Percentiles rank a stretch among this genome's conserved stretches.
These are phyloP conservation scores for Oreochromis mossambicus DNA, from an alignment of 2,797 vertebrate species.

Conservation along the genomic window DNA sequence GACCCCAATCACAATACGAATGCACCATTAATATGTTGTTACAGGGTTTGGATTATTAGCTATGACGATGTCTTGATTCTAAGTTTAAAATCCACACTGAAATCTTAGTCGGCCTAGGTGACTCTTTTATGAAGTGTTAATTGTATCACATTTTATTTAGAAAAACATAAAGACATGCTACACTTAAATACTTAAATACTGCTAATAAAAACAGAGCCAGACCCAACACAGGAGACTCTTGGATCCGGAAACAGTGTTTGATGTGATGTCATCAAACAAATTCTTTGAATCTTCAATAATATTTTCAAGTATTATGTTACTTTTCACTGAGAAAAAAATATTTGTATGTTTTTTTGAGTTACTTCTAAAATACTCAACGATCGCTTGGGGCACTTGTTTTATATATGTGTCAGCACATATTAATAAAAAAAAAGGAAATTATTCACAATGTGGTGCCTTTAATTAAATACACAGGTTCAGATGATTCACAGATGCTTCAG, in stretches of 20 bases:
- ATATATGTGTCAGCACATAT: not conserved
- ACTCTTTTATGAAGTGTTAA: not conserved
- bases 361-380: not conserved
- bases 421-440: not conserved
- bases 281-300: not conserved
- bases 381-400: not conserved
- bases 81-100: not conserved
- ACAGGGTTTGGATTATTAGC: not conserved
- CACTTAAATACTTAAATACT: not conserved
- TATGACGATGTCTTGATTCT: not conserved
- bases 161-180: not conserved
- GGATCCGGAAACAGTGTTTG: not conserved
- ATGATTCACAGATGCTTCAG: not conserved
- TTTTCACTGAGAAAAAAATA: not conserved
- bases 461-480: not conserved
- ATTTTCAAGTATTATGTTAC: not conserved
- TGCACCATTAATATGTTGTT: not conserved
- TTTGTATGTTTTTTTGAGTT: not conserved
- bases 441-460: not conserved
- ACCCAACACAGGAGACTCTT: not conserved
- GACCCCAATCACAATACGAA: not conserved
- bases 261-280: not conserved
- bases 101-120: not conserved
- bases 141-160: not conserved
- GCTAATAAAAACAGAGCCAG: not conserved